These are phyloP conservation scores for Jacana jacana DNA, from an alignment of 2,113 vertebrate genomes.

Conservation along the genomic window DNA sequence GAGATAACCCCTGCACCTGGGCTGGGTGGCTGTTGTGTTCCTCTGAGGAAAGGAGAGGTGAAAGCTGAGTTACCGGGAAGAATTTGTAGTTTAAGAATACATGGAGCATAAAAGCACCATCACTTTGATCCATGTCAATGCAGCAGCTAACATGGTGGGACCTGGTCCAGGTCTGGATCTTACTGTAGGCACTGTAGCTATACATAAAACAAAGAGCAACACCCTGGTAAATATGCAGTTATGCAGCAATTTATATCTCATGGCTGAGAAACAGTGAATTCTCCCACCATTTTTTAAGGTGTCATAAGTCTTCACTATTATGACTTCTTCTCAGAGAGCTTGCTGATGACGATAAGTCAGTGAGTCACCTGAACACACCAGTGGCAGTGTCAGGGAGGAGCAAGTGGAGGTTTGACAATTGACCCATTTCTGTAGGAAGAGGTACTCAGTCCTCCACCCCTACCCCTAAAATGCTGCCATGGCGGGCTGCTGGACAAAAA, in stretches of 20 bases:
- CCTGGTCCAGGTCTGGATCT: neutral
- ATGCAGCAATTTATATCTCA: neutral
- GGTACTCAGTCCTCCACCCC: neutral
- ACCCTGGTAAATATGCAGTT: neutral
- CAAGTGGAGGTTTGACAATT: neutral
- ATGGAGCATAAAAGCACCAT: neutral
- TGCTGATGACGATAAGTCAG: neutral
- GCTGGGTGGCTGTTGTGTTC: neutral
- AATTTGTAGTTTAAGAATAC: neutral
- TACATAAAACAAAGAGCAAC: neutral
- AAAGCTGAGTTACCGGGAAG: neutral
- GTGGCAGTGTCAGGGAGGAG: neutral
- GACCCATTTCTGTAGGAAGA: neutral
- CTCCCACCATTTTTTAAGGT: neutral
- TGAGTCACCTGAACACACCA: neutral
- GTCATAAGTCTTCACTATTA: rapidly evolving
- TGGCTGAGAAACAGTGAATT: neutral
- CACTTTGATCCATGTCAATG: neutral
- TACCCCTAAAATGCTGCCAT: neutral
- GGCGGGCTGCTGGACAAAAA: neutral
- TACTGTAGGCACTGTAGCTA: neutral
- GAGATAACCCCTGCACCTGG: neutral
- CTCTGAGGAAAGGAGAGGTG: neutral
- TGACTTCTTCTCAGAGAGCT: neutral
- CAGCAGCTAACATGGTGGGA: neutral